These are phyloP conservation scores for Pelochelys cantorii DNA, from an alignment of 2,797 vertebrate genomes.

Conservation along the genomic window DNA sequence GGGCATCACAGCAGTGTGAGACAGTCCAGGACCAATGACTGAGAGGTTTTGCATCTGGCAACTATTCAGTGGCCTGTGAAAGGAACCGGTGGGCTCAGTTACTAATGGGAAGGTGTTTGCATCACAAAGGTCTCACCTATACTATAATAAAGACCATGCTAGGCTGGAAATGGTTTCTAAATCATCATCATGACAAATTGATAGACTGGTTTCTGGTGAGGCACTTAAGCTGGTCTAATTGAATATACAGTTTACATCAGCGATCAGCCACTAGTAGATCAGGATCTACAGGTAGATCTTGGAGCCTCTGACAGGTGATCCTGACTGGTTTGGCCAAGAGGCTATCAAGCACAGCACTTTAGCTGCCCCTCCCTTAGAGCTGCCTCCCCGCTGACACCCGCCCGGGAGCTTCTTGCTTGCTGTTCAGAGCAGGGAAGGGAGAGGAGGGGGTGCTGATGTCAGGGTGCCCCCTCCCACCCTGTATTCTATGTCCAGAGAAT, in stretches of 20 bases:
- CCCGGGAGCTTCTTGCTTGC: too few species aligned
- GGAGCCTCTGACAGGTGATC: too few species aligned
- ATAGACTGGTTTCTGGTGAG: background rate
- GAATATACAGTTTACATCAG: background rate
- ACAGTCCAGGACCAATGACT: slow-evolving; percentile 7
- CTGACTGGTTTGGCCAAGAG: too few species aligned
- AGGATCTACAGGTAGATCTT: too few species aligned
- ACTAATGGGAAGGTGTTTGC: slow-evolving; percentile 4
- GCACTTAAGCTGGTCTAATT: background rate
- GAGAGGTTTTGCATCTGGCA: slow-evolving; percentile 26
- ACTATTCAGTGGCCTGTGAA: background rate
- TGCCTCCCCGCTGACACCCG: too few species aligned
- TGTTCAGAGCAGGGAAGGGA: too few species aligned
- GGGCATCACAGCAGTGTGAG: slow-evolving; percentile 30
- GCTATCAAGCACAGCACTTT: too few species aligned
- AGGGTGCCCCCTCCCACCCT: too few species aligned
- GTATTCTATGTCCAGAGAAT: too few species aligned
- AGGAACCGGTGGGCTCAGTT: background rate
- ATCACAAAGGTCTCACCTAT: background rate
- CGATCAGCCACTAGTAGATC: too few species aligned
- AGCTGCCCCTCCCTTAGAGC: too few species aligned
- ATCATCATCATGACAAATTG: background rate
- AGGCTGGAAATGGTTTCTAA: background rate
- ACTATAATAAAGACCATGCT: background rate
- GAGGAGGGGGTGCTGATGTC: too few species aligned